Base-by-base conservation (phyloP, 2,113 vertebrate species). In the Drymodes brunneopygia region DNA sequence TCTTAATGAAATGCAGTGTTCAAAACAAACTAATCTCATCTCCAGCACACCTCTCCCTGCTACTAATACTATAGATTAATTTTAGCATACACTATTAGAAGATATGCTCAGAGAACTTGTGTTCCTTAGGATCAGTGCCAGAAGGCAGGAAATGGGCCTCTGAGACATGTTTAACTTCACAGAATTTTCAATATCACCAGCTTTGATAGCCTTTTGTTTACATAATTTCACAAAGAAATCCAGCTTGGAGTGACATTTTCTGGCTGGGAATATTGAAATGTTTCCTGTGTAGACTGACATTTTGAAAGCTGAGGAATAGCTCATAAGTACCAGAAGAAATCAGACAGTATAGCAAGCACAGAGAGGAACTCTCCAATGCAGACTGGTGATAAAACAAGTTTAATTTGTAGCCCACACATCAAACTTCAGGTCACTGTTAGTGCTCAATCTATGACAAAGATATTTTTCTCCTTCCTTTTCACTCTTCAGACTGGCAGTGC, bases 141-240 rank as follows among this genome's bases (percentile, higher is more conserved):
- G 85, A 81, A 96, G 79, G 75, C 48, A 93, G 69, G 29, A 85
- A 94, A 70, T 36, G 62, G 89, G 81, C 70, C 47, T 85, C 57
- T 78, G 73, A 90, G 64, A 77, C 56, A 48, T 45, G 40, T 79
- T 91, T 87, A 90, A 71, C 57, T 82, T 64, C 56, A 74, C 24
- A 47, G 60, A 87, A 66, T 84, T 89, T 91, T 81, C 80, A 72
- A 24, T 95, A 94, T 92, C 10, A 4, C 53, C 45, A 78, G 47
- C 54, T 90, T 42, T 78, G 64, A 60, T 0, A 23, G 35, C 51
- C 66, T 95, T 93, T 94, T 94, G 57, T 92, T 94, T 90, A 86
- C 38, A 86, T 42, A 69, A 48, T 86, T 97, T 92, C 51, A 92
- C 79, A 95, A 86, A 92, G 80, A 81, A 92, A 92, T 94, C 42